Evolutionary conservation across 1,140 invertebrate species (phyloP), one percentile per base, ranked within the genome.

Genomic region (Calephelis virginiensis): DNA sequence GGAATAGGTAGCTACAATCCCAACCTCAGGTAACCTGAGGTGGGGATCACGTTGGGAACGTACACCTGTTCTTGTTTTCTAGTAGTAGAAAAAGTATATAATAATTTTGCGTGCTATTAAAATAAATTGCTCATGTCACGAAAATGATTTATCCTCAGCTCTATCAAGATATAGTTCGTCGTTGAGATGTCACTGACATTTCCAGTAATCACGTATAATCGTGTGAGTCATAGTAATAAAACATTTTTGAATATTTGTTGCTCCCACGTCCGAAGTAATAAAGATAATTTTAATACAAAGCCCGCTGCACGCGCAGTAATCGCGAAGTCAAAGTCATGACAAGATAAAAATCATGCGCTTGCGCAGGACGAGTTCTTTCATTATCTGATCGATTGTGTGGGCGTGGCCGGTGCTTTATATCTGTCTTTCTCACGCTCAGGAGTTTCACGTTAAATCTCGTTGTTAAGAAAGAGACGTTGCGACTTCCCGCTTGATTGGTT

Each of bases 211-310:
- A 76, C 70, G 68, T 74, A 70, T 53, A 74, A 12, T 71, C 72
- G 75, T 68, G 64, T 80, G 79, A 83, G 64, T 78, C 80, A 81
- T 72, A 67, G 64, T 62, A 71, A 83, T 81, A 77, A 75, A 79
- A 79, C 72, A 78, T 75, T 77, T 81, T 78, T 76, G 76, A 80
- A 80, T 77, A 83, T 76, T 73, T 67, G 61, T 59, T 63, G 69
- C 81, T 87, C 83, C 78, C 81, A 85, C 83, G 83, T 81, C 77
- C 70, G 63, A 67, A 68, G 77, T 71, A 80, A 86, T 84, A 88
- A 86, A 88, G 82, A 86, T 86, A 85, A 83, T 85, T 86, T 88
- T 81, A 86, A 81, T 85, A 85, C 79, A 74, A 77, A 81, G 72
- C 76, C 56, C 47, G 66, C 67, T 69, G 77, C 78, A 85, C 77